These are phyloP conservation scores for Synergus gifuensis DNA, from an alignment of 2,888 invertebrate species.

Conservation along the genomic window DNA sequence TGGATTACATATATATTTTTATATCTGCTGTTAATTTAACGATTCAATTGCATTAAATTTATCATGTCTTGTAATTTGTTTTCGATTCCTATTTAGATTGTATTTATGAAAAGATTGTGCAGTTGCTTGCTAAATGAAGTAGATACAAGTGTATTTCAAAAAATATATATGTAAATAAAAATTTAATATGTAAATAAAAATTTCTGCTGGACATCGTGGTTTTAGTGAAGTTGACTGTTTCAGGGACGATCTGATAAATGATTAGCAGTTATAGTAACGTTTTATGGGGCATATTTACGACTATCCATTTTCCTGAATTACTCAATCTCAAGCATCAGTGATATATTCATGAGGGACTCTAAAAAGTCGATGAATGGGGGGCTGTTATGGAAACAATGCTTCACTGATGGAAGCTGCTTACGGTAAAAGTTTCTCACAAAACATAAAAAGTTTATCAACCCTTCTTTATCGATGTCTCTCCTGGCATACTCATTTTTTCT, in stretches of 20 bases:
- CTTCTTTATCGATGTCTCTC: not conserved
- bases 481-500: not conserved
- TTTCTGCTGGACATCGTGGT: not conserved
- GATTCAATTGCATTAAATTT: not conserved
- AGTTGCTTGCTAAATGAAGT: not conserved
- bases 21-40: not conserved
- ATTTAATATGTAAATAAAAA: not conserved
- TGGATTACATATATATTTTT: not conserved
- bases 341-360: slow-evolving; percentile 20
- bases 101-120: not conserved
- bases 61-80: not conserved
- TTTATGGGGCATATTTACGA: slow-evolving; percentile 16
- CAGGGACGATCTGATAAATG: slow-evolving; percentile 18
- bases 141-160: not conserved
- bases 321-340: slow-evolving; percentile 17
- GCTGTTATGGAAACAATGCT: slow-evolving; percentile 6
- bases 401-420: not conserved
- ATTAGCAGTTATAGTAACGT: slow-evolving; percentile 16
- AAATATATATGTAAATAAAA: not conserved
- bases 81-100: not conserved
- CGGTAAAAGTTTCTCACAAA: not conserved
- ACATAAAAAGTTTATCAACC: not conserved
- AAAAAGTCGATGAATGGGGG: not conserved
- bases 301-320: slow-evolving; percentile 26
- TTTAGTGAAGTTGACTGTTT: slow-evolving; percentile 3